Evolutionary conservation across 2,888 invertebrate species (phyloP).

Genomic region (Ectropis crepuscularia): DNA sequence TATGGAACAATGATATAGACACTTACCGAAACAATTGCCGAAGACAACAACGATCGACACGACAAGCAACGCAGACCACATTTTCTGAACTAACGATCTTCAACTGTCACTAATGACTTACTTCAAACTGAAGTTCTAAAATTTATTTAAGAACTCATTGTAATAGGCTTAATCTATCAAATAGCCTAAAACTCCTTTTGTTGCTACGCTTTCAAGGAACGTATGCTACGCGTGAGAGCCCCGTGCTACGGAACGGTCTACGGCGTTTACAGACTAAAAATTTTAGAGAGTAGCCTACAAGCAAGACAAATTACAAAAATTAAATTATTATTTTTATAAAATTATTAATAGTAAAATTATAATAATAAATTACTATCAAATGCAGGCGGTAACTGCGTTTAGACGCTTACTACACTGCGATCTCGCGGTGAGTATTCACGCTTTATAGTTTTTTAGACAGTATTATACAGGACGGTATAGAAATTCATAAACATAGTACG

Average conservation of each 20-base stretch:
- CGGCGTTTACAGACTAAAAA: not conserved
- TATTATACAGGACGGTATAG: slow-evolving; percentile 45
- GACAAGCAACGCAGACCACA: slow-evolving; percentile 2
- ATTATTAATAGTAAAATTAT: not conserved
- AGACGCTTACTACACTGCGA: slow-evolving; percentile 11
- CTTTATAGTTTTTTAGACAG: slow-evolving; percentile 21
- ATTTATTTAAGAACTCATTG: too few species aligned
- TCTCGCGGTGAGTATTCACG: not conserved
- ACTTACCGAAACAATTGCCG: slow-evolving; percentile 5
- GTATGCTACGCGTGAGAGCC: not conserved
- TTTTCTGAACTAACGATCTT: not conserved
- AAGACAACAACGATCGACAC: not conserved
- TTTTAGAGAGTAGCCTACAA: not conserved
- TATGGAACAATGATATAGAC: not conserved
- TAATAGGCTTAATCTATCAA: too few species aligned
- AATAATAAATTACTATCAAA: not conserved
- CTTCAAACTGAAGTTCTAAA: too few species aligned
- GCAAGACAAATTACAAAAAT: too few species aligned
- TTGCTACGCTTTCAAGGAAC: too few species aligned
- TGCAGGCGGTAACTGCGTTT: not conserved
- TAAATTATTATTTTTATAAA: not conserved
- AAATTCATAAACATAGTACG: not conserved
- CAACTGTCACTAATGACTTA: not conserved
- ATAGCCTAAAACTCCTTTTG: too few species aligned
- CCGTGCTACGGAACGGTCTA: not conserved